Base-by-base conservation (phyloP, 2,888 invertebrate genomes). In the Uropetala carovei region DNA sequence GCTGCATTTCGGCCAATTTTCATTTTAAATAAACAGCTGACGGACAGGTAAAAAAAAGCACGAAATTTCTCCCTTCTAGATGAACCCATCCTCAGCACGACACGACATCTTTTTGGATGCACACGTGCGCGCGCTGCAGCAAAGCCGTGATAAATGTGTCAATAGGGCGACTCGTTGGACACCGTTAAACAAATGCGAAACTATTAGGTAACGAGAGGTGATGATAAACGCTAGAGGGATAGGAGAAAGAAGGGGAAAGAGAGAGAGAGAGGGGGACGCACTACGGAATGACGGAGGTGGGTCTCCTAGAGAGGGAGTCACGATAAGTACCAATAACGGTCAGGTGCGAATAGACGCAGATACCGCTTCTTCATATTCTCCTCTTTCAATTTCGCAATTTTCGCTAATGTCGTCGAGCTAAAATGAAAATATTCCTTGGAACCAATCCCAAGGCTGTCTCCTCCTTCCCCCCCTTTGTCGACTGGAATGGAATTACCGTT, bases 401-500 rank as follows among this genome's bases (percentile, higher is more conserved):
- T 75, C 0, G 75, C 75, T 22, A 75, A 75, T 75, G 75, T 22
- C 75, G 75, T 27, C 75, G 75, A 27, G 18, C 60, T 16, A 75
- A 75, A 75, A 43, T 43, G 43, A 43, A 43, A 75, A 75, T 27
- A 7, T 75, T 27, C 75, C 75, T 75, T 75, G 75, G 75, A 75
- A 75, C 75, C 75, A 75, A 22, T 75, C 75, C 75, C 75, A 75
- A 75, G 75, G 75, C 18, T 75, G 75, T 75, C n/a, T 68, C 68
- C n/a, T 68, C 22, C 68, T n/a, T 68, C 68, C 68, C n/a, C n/a
- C 68, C n/a, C n/a, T n/a, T n/a, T 27, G 1, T 75, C 22, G 22
- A 13, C 22, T 75, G n/a, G 68, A 68, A 68, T 68, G 68, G 75
- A 75, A 75, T 75, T 75, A 75, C 75, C 75, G 75, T 75, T 75